Percentiles rank a stretch among this genome's conserved stretches.
Conservation (phyloP, 53 echinoderm and acorn worm species). For the Hippasteria phrygiana region DNA sequence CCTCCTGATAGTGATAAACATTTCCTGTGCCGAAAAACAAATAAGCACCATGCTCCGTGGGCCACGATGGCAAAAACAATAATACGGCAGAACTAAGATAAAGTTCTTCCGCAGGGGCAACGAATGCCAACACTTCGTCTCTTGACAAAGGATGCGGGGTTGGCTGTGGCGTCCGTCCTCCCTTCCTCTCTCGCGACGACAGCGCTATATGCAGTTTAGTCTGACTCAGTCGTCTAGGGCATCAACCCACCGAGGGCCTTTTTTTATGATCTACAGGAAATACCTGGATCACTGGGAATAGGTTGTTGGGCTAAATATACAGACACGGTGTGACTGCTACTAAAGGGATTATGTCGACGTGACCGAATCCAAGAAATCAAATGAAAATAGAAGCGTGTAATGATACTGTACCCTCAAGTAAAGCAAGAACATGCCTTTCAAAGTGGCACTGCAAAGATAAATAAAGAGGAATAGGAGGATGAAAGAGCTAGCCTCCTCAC, state of each 20-base stretch:
- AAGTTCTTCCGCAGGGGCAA: constrained; percentile 10
- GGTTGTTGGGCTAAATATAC: constrained; percentile 36
- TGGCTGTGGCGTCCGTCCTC: neutral
- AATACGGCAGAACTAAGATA: constrained; percentile 15
- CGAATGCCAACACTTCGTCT: neutral
- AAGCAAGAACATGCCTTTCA: too few relatives aligned
- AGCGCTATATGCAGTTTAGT: constrained; percentile 10
- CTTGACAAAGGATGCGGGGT: neutral
- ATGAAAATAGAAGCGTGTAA: too few relatives aligned
- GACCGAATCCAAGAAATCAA: neutral
- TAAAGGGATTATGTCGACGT: neutral
- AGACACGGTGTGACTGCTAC: neutral
- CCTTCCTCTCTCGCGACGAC: constrained; percentile 13
- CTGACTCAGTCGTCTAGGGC: constrained; percentile 37
- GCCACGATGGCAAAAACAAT: constrained; percentile 5
- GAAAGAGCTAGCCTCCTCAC: too few relatives aligned
- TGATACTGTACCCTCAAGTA: too few relatives aligned
- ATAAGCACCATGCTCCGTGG: neutral
- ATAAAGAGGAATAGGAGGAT: too few relatives aligned
- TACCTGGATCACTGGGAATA: constrained; percentile 39
- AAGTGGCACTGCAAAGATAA: too few relatives aligned
- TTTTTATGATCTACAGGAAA: constrained; percentile 18
- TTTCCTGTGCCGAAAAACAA: neutral
- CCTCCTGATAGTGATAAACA: neutral
- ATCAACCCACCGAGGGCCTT: constrained; percentile 34